Conservation (phyloP, 37 sponge, comb jelly and placozoan genomes). For the Dysidea cf. avara region DNA sequence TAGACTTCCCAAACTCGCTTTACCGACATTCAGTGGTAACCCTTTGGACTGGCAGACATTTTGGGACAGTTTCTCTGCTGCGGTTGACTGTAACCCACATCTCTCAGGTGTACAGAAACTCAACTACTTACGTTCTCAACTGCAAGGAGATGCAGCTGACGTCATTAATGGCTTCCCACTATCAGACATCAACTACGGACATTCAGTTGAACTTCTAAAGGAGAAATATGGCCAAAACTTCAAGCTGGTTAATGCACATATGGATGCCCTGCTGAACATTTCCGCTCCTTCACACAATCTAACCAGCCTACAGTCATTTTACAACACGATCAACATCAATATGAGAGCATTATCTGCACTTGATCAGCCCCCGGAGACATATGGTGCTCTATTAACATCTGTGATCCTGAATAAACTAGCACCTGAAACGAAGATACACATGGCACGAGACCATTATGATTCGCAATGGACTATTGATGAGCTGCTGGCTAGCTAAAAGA, state of each 20-base stretch:
- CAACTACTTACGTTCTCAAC: slow-evolving; percentile 15
- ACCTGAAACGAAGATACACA: too few species aligned
- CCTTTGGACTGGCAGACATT: slow-evolving; percentile 8
- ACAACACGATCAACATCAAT: not conserved
- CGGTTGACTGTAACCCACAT: not conserved
- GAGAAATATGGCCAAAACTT: not conserved
- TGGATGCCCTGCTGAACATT: slow-evolving; percentile 6
- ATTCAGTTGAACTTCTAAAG: slow-evolving; percentile 9
- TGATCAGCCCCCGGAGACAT: too few species aligned
- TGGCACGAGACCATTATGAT: too few species aligned
- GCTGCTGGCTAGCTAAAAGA: too few species aligned
- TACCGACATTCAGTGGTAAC: slow-evolving; percentile 18
- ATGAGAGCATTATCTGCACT: slow-evolving; percentile 1
- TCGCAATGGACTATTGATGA: too few species aligned
- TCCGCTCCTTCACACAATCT: not conserved
- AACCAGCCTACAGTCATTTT: not conserved
- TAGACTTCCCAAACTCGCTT: slow-evolving; percentile 11
- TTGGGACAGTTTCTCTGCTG: slow-evolving; percentile 19
- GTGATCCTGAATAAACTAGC: too few species aligned
- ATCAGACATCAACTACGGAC: slow-evolving; percentile 4
- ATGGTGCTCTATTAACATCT: too few species aligned
- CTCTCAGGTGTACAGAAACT: slow-evolving; percentile 14
- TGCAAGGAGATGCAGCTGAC: not conserved
- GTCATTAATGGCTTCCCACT: slow-evolving; percentile 18
- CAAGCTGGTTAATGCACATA: not conserved